These are phyloP conservation scores for Atrina japonica DNA, from an alignment of 2,888 invertebrate species.

Conservation along the genomic window DNA sequence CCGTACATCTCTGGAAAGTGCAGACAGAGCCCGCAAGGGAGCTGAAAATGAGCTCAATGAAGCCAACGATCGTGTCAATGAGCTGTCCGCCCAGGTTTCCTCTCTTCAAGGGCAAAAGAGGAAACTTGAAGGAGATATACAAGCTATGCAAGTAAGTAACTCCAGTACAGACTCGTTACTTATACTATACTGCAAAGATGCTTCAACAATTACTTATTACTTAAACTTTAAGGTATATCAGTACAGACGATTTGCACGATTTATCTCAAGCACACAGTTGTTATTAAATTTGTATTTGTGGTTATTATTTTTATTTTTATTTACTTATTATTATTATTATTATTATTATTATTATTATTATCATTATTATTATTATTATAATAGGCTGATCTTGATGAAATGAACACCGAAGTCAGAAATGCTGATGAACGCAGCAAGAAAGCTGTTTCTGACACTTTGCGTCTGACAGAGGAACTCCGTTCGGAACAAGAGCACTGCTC, in stretches of 20 bases:
- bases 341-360: no score
- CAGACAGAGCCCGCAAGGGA: conserved; percentile 98
- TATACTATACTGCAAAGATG: no score
- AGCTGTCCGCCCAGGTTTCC: conserved; percentile 94
- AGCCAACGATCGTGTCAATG: conserved; percentile 98
- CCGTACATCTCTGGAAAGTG: conserved; percentile 93
- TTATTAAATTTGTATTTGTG: no score
- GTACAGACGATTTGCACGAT: no score
- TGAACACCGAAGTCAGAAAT: conserved; percentile 98
- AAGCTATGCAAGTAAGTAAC: conserved; percentile 91
- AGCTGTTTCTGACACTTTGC: conserved; percentile 89
- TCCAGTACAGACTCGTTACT: neutral
- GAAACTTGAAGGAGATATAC: conserved; percentile 98
- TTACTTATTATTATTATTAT: no score
- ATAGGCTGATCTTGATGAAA: conserved; percentile 96
- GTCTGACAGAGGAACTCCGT: conserved; percentile 98
- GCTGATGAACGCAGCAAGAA: conserved; percentile 89
- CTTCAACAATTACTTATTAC: no score
- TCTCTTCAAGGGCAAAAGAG: conserved; percentile 98
- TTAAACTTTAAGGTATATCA: no score
- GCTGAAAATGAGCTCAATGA: conserved; percentile 98
- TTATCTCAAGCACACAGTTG: no score
- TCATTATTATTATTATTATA: no score
- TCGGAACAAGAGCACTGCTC: conserved; percentile 99
- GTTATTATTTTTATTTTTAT: no score